Evolutionary conservation across 2,888 invertebrate genomes (phyloP).

Genomic region (Phasia obesa): DNA sequence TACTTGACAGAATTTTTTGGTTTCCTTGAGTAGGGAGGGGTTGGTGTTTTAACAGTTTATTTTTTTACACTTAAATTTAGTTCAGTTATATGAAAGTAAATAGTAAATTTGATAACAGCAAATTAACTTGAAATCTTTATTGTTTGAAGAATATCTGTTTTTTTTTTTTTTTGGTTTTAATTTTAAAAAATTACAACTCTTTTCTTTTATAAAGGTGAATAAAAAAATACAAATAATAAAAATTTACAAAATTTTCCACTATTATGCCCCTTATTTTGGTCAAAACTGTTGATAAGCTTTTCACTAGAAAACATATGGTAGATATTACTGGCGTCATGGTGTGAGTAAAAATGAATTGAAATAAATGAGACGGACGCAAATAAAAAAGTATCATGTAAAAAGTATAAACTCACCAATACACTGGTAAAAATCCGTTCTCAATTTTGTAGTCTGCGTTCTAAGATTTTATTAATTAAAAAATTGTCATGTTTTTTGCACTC

Average conservation of each 20-base stretch:
- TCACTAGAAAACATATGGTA: slow-evolving; percentile 48
- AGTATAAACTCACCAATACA: slow-evolving; percentile 56
- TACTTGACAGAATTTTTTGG: no score
- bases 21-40: no score
- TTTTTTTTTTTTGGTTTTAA: no score
- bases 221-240: no score
- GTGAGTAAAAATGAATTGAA: background rate
- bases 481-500: slow-evolving; percentile 55
- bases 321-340: slow-evolving; percentile 10
- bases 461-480: background rate
- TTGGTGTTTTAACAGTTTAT: no score
- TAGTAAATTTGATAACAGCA: no score
- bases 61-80: no score
- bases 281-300: slow-evolving; percentile 31
- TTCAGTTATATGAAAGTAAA: no score
- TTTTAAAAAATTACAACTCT: no score
- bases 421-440: slow-evolving; percentile 26
- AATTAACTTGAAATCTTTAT: no score
- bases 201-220: no score
- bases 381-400: slow-evolving; percentile 7
- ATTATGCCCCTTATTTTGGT: slow-evolving; percentile 24
- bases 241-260: background rate
- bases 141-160: no score
- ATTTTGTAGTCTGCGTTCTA: slow-evolving; percentile 36
- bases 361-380: slow-evolving; percentile 7